Conservation (phyloP, 1,140 invertebrate species). For the Drosophila takahashii region DNA sequence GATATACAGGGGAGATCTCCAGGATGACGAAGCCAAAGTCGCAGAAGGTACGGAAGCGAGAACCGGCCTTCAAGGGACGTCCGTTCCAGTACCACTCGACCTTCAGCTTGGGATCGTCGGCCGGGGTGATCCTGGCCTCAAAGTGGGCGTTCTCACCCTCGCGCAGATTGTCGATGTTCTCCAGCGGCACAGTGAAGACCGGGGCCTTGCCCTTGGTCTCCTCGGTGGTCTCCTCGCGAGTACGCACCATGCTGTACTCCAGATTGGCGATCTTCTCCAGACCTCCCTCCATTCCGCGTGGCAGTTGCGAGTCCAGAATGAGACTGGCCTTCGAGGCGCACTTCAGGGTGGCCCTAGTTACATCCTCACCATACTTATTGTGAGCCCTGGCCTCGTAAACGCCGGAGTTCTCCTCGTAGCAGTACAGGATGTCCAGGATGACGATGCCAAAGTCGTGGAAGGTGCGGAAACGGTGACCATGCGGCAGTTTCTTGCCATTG, state of each 20-base stretch:
- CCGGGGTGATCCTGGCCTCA: constrained; percentile 95
- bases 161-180: constrained; percentile 93
- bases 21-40: constrained; percentile 98
- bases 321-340: constrained; percentile 96
- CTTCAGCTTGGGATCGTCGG: constrained; percentile 97
- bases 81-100: constrained; percentile 98
- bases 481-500: constrained; percentile 95
- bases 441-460: constrained; percentile 99
- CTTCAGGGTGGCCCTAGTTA: constrained; percentile 93
- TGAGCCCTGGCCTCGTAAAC: constrained; percentile 96
- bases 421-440: constrained; percentile 97
- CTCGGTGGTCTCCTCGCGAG: constrained; percentile 88
- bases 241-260: constrained; percentile 93
- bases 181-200: constrained; percentile 95
- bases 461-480: constrained; percentile 97
- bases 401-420: constrained; percentile 98
- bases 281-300: constrained; percentile 96
- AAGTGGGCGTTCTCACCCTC: constrained; percentile 98
- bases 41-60: constrained; percentile 96
- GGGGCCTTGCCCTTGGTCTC: constrained; percentile 93
- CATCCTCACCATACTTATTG: constrained; percentile 96
- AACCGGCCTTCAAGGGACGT: constrained; percentile 94
- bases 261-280: constrained; percentile 96
- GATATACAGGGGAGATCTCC: constrained; percentile 97
- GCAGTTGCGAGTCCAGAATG: constrained; percentile 97